These are phyloP conservation scores for Agelas oroides DNA, from an alignment of 37 sponge, comb jelly and placozoan genomes.

Conservation along the genomic window DNA sequence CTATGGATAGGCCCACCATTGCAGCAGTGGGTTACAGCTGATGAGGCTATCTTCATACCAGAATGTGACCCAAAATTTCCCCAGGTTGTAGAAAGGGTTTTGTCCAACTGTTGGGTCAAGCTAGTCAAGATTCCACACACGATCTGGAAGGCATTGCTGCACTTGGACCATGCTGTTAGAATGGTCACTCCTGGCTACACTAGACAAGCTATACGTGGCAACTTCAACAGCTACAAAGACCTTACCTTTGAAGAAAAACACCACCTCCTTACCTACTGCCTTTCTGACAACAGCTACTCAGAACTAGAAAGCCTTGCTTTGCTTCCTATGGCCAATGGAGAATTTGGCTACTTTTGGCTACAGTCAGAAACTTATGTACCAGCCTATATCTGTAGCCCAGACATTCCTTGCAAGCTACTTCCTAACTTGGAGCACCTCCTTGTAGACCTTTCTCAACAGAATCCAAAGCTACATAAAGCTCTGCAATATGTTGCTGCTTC, in stretches of 20 bases:
- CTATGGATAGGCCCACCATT: neutral
- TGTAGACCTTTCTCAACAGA: neutral
- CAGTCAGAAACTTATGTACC: neutral
- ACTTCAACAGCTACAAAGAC: conserved; percentile 15
- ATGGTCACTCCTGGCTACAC: conserved; percentile 22
- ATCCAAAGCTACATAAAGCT: conserved; percentile 11
- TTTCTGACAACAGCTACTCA: conserved; percentile 27
- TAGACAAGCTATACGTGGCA: neutral
- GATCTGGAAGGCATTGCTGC: conserved; percentile 5
- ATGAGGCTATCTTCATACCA: conserved; percentile 7
- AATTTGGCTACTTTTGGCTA: conserved; percentile 29
- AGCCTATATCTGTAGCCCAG: conserved; percentile 34
- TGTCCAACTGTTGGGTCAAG: conserved; percentile 11
- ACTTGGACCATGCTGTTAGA: neutral
- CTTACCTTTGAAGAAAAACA: conserved; percentile 11
- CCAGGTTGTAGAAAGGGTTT: conserved; percentile 1
- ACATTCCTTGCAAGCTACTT: conserved; percentile 19
- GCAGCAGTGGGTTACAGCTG: neutral
- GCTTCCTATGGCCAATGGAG: conserved; percentile 54
- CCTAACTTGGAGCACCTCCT: conserved; percentile 25
- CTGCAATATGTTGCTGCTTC: conserved; percentile 23
- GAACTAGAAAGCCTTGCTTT: conserved; percentile 39
- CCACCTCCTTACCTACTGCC: conserved; percentile 56
- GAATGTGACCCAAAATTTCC: neutral
- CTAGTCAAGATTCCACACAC: conserved; percentile 1